Conservation (phyloP, 2,888 invertebrate genomes). For the Muschampia plurimacula region DNA sequence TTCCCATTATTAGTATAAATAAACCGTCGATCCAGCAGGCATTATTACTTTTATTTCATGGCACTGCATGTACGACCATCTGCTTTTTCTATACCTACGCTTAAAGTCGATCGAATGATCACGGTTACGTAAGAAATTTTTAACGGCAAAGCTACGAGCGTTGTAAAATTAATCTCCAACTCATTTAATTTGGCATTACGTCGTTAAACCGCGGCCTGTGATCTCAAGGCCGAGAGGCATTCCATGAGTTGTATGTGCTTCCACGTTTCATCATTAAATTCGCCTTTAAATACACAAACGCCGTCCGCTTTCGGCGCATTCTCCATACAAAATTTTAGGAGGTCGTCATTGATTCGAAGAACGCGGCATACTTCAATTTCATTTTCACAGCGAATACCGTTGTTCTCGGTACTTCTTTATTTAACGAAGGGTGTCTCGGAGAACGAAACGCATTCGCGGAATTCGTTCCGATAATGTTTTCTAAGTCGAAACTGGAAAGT, state of each 20-base stretch:
- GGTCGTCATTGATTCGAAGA: constrained; percentile 61
- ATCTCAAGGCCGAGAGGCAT: constrained; percentile 31
- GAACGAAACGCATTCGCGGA: constrained; percentile 60
- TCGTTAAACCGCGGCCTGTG: background rate
- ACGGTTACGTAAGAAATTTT: background rate
- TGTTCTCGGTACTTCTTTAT: constrained; percentile 67
- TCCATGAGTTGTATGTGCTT: constrained; percentile 4
- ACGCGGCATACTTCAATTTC: constrained; percentile 64
- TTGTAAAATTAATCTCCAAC: background rate
- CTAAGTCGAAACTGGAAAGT: constrained; percentile 45
- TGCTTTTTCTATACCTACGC: constrained; percentile 8
- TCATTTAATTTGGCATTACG: constrained; percentile 13
- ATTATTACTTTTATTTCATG: constrained; percentile 21
- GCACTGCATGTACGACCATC: constrained; percentile 12
- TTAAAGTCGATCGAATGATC: background rate
- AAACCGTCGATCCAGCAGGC: constrained; percentile 27
- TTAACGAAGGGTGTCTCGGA: constrained; percentile 54
- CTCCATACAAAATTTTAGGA: constrained; percentile 45
- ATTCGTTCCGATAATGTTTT: constrained; percentile 53
- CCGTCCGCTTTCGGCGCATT: background rate
- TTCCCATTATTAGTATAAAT: constrained; percentile 36
- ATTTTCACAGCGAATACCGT: constrained; percentile 65
- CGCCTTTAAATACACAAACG: constrained; percentile 14
- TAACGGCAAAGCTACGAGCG: background rate
- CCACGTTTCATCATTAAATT: constrained; percentile 19